These are phyloP conservation scores for Cataglyphis rosenhaueri DNA, from an alignment of 2,888 invertebrate species.

Conservation along the genomic window DNA sequence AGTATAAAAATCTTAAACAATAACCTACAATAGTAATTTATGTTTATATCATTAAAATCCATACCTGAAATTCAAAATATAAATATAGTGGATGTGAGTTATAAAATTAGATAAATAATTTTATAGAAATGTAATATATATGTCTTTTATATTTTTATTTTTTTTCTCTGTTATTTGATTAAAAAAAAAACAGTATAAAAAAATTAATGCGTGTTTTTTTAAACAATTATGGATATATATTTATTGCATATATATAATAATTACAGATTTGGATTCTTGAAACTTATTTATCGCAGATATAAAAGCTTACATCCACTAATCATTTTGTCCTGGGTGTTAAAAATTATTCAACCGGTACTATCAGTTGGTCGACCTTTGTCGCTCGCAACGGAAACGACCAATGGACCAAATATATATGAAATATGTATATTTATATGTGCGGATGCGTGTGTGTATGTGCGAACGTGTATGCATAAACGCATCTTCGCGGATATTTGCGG, in stretches of 20 bases:
- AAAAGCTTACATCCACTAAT: not conserved
- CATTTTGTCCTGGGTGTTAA: not conserved
- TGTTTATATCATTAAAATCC: not conserved
- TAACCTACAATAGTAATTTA: not conserved
- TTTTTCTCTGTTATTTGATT: not conserved
- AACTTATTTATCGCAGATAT: not conserved
- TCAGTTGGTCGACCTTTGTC: constrained; percentile 71
- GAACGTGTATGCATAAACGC: not conserved
- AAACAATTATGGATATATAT: not conserved
- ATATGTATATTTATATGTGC: constrained; percentile 45
- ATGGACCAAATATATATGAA: constrained; percentile 52
- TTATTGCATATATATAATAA: not conserved
- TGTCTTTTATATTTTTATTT: not conserved
- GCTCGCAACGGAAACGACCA: constrained; percentile 60
- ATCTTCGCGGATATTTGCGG: constrained; percentile 31
- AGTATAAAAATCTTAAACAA: not conserved
- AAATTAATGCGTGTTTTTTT: not conserved
- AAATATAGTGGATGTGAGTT: not conserved
- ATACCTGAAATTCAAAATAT: not conserved
- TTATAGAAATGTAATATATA: not conserved
- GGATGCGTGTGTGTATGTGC: not conserved
- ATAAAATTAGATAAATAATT: not conserved
- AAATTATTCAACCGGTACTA: constrained; percentile 26
- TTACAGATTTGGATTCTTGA: not conserved
- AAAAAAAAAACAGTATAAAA: not conserved